These are phyloP conservation scores for Mohoua ochrocephala DNA, from an alignment of 2,113 vertebrate genomes.

Conservation along the genomic window DNA sequence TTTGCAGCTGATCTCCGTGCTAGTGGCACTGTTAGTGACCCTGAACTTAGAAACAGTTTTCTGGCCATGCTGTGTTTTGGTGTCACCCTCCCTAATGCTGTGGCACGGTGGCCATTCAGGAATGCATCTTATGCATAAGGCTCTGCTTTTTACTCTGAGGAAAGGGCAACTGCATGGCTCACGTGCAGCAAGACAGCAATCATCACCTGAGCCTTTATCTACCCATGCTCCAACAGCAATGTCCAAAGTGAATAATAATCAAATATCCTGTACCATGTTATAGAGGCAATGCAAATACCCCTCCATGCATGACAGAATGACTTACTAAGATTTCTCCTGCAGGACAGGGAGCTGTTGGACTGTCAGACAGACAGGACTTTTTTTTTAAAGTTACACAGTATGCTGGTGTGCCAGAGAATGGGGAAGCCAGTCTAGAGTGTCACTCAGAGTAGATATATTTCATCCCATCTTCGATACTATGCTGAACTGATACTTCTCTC, in stretches of 20 bases:
- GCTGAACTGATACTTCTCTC: neutral
- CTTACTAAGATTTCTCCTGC: neutral
- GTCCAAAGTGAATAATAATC: neutral
- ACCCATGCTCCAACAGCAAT: neutral
- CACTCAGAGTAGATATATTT: neutral
- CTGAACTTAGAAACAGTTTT: neutral
- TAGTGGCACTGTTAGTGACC: fast-evolving
- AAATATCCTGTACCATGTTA: neutral
- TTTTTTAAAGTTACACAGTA: neutral
- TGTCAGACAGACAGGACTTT: neutral
- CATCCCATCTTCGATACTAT: neutral
- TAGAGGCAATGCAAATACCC: neutral
- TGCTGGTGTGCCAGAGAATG: neutral
- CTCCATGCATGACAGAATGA: neutral
- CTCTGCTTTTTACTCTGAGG: neutral
- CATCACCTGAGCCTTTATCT: neutral
- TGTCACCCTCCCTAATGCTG: neutral
- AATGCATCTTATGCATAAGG: neutral
- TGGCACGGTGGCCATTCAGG: neutral
- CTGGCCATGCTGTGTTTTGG: neutral
- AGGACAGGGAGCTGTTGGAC: neutral
- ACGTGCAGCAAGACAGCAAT: fast-evolving
- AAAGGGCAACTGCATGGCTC: neutral
- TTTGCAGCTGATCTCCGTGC: neutral
- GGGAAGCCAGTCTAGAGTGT: neutral